phyloP scores from a whole-genome alignment of 2,888 invertebrate genomes.

The Sarcophaga subvicina region DNA sequence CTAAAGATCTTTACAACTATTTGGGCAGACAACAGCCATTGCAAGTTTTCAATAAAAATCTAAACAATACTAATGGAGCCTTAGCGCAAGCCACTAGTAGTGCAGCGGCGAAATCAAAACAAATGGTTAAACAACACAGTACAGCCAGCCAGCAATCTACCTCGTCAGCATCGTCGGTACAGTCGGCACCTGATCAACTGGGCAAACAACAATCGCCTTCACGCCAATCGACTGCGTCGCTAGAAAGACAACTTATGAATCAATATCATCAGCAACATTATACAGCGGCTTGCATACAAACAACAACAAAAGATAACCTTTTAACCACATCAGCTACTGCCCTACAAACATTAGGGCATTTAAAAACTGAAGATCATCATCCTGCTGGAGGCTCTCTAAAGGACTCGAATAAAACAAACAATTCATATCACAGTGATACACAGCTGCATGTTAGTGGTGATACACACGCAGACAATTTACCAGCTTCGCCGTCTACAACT shows the following conservation, averaged over 20 bases:
- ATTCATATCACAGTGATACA: slow-evolving; percentile 72
- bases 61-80: slow-evolving; percentile 44
- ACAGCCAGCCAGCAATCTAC: slow-evolving; percentile 76
- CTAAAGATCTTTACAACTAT: slow-evolving; percentile 76
- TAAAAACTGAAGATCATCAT: slow-evolving; percentile 52
- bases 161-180: slow-evolving; percentile 75
- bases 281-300: slow-evolving; percentile 34
- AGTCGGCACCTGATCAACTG: slow-evolving; percentile 72
- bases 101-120: slow-evolving; percentile 69
- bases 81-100: slow-evolving; percentile 27
- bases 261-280: slow-evolving; percentile 63
- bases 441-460: slow-evolving; percentile 64
- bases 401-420: slow-evolving; percentile 70
- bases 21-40: slow-evolving; percentile 72
- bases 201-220: slow-evolving; percentile 70
- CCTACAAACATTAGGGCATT: slow-evolving; percentile 64
- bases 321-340: slow-evolving; percentile 61
- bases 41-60: slow-evolving; percentile 45
- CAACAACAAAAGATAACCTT: slow-evolving; percentile 53
- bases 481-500: slow-evolving; percentile 46
- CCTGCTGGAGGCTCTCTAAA: slow-evolving; percentile 25
- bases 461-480: slow-evolving; percentile 32
- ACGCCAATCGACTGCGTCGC: slow-evolving; percentile 62
- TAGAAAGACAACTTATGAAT: slow-evolving; percentile 70
- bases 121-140: slow-evolving; percentile 75